Evolutionary conservation across 2,113 vertebrate genomes (phyloP), one percentile per base, ranked within the genome.

Genomic region (Podarcis muralis): DNA sequence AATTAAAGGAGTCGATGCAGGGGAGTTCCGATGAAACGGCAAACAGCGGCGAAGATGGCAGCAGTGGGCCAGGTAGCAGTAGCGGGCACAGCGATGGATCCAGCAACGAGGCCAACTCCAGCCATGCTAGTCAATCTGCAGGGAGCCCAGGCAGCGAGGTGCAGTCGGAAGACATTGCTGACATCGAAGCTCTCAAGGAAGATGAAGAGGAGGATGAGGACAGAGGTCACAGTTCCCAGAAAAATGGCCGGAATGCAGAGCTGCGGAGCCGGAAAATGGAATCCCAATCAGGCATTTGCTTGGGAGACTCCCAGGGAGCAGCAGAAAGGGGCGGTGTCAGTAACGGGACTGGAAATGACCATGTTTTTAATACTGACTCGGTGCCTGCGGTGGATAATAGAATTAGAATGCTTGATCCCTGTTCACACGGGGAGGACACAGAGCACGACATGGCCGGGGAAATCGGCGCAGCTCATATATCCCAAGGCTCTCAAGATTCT

Each of bases 11-110:
- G 94, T 99, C 99, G 62, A 98, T 99, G 98, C 99, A 99, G 95
- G 99, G 98, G 93, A 99, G 99, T 96, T 99, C 99, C 1, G 99
- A 99, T 20, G 99, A 99, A 96, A 99, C 99, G 48, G 99, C 98
- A 18, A 99, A 99, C 95, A 99, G 99, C 20, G 98, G 98, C n/a
- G 99, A 99, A 95, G 99, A 99, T 89, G 98, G 98, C 94, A 99
- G 98, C 94, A 99, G 98, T 8, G 98, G 98, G n/a, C 98, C 98
- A 30, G 98, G 98, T 40, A 99, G 98, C 94, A 99, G 98, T 96
- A 99, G 99, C 66, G 98, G 98, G 0, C 98, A 97, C 90, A 99
- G 98, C 53, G 99, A 99, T 48, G 98, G 98, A 71, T 99, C 99
- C 92, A 99, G 98, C 94, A 99, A 99, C 6, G 99, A 99, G 83